phyloP scores from a whole-genome alignment of 2,888 invertebrate genomes.

The Lepidochrysops patricia region DNA sequence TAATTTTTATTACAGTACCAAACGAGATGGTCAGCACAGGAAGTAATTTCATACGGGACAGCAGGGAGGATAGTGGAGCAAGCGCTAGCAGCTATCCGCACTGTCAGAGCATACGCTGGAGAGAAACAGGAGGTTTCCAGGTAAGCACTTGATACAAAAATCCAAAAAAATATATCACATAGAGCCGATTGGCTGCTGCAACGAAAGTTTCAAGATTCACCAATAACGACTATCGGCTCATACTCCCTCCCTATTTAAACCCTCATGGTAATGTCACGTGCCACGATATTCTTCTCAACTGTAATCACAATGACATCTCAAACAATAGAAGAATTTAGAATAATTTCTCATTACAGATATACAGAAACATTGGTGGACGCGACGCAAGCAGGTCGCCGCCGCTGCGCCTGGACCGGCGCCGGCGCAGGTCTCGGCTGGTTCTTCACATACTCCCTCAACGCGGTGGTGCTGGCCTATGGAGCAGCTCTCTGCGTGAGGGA shows the following conservation, averaged over 20 bases:
- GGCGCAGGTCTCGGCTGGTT: constrained; percentile 83
- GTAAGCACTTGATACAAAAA: too few species aligned
- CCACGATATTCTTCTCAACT: too few species aligned
- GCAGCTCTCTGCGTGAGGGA: constrained; percentile 79
- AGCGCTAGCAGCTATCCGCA: constrained; percentile 80
- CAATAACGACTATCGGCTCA: too few species aligned
- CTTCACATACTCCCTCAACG: constrained; percentile 81
- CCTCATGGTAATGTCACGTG: too few species aligned
- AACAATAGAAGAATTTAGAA: too few species aligned
- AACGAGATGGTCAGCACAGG: constrained; percentile 75
- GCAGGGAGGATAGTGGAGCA: constrained; percentile 85
- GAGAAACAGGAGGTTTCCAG: constrained; percentile 79
- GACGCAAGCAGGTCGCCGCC: constrained; percentile 68
- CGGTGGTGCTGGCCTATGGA: constrained; percentile 86
- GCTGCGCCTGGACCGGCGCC: constrained; percentile 78
- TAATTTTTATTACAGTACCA: constrained; percentile 64
- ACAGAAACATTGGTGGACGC: constrained; percentile 68
- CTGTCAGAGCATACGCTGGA: constrained; percentile 82
- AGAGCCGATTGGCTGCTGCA: too few species aligned
- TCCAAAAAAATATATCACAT: too few species aligned
- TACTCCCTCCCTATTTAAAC: too few species aligned
- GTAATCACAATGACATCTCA: too few species aligned
- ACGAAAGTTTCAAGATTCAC: too few species aligned
- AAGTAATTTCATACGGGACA: constrained; percentile 79
- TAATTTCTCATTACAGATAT: constrained; percentile 56